Evolutionary conservation across 2,797 vertebrate species (phyloP), one percentile per base, ranked within the genome.

Genomic region (Molossus molossus): DNA sequence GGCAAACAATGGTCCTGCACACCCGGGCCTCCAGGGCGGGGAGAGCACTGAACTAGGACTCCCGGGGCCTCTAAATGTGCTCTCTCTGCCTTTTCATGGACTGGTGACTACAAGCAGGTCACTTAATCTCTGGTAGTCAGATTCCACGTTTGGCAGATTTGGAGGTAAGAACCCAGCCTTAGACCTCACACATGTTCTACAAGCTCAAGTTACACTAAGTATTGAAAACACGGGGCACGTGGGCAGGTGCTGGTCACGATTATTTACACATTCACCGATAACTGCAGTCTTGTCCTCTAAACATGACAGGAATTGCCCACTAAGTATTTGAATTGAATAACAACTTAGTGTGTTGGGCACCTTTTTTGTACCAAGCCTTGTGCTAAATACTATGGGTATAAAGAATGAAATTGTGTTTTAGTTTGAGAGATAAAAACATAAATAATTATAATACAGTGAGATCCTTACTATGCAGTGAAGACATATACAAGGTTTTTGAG

Each of bases 351-450:
- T 65, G n/a, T 58, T 33, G 25, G 65, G 40, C 57, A 69, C 33
- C 12, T 64, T 77, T 67, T 50, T 25, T 48, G 18, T 62, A 62
- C 27, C 21, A 53, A 80, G 9, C 23, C 60, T 27, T 53, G 11
- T 29, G 55, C 33, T 84, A 75, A 86, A 84, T 17, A 64, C 17
- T 25, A 3, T 37, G 11, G 29, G 45, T 33, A 0, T 60, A 21
- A 65, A 83, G 60, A 75, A 72, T 23, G 50, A 90, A 89, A 62
- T 27, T 6, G 1, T 23, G 23, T 76, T 92, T 33, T 11, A 57
- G 50, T 85, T 57, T 82, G 81, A 96, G 65, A 87, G 72, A 72
- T 27, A 86, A 75, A 73, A 11, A 73, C 67, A 87, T 79, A 86
- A 69, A 53, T 29, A 40, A 73, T 23, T 64, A 72, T 4, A 69